phyloP scores from a whole-genome alignment of 92 coral and sea anemone species.

The Zoanthus gigantus region DNA sequence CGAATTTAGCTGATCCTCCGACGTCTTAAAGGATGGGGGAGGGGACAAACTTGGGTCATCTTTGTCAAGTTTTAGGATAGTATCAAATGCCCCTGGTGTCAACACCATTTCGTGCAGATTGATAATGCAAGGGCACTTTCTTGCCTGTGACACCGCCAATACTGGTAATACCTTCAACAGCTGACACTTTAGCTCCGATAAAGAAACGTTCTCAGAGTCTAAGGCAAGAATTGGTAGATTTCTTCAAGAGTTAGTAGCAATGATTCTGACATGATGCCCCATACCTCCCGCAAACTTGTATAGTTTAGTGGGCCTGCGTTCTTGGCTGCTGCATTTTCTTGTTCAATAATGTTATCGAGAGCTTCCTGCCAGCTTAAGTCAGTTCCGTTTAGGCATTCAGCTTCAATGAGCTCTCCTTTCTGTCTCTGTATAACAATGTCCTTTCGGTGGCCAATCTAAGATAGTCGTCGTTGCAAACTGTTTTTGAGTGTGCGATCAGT shows the following conservation, averaged over 20 bases:
- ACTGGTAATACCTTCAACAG: constrained; percentile 1
- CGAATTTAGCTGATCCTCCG: no score
- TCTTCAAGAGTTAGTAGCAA: neutral
- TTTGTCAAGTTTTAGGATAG: neutral
- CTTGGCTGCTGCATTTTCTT: constrained; percentile 24
- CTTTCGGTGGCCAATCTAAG: constrained; percentile 32
- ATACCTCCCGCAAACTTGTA: neutral
- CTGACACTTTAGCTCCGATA: neutral
- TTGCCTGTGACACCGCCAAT: neutral
- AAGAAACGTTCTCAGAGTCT: neutral
- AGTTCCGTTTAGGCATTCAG: constrained; percentile 29
- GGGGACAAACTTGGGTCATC: neutral
- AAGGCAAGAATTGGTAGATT: neutral
- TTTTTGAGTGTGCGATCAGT: constrained; percentile 6
- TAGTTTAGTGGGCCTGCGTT: constrained; percentile 17
- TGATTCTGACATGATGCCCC: constrained; percentile 10
- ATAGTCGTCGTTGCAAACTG: constrained; percentile 12
- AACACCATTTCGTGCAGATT: constrained; percentile 27
- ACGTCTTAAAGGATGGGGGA: neutral
- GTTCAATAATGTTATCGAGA: constrained; percentile 7
- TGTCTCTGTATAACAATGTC: constrained; percentile 18
- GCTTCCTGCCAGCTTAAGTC: constrained; percentile 20
- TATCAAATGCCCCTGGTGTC: constrained; percentile 38
- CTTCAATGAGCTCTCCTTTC: constrained; percentile 33
- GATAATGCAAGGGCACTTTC: constrained; percentile 12